Base-by-base conservation (phyloP, 2,797 vertebrate genomes). In the Chelon auratus region DNA sequence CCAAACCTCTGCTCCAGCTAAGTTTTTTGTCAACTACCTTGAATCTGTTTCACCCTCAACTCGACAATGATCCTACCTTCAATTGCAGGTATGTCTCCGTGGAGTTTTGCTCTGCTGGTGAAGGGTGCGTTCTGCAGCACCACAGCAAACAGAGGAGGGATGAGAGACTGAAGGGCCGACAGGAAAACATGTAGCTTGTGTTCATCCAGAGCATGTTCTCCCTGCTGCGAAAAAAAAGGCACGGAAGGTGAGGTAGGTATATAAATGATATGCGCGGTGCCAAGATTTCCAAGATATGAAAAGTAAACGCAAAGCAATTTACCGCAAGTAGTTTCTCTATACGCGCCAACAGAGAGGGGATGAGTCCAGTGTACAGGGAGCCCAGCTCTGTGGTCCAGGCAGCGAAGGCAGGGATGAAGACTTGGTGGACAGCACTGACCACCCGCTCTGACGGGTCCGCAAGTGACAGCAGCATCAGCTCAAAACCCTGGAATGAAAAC, bases 401-500 rank as follows among this genome's bases (percentile, higher is more conserved):
- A 85, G 98, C 97, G 0, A 99, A 99, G 53, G 98, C 98, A 63
- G 98, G 98, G 84, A 99, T 95, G 91, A 99, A 99, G 20, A 99
- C 98, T 90, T 99, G 98, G 90, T 99, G 98, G 48, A 97, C 97
- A 52, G 98, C 97, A 87, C 90, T 95, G 86, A 99, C 95, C 66
- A 99, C 98, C 75, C 97, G 93, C 91, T 99, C 98, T 11, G 98
- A 99, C n/a, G 97, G 97, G 80, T 99, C 98, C 24, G 95, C 95
- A 76, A 99, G 92, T 20, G 98, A 97, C 40, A 97, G 94, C 80
- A 98, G 94, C 91, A 99, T 94, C 67, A 99, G 91, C 89, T 99
- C 98, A 92, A 99, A 98, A 77, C 98, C 98, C 98, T 99, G 87
- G 26, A 60, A 33, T 54, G 30, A 51, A 65, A 30, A 63, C 39